Percentiles rank a stretch among this genome's conserved stretches.
Conservation (phyloP, 1,140 invertebrate species). For the Hycleus cichorii region DNA sequence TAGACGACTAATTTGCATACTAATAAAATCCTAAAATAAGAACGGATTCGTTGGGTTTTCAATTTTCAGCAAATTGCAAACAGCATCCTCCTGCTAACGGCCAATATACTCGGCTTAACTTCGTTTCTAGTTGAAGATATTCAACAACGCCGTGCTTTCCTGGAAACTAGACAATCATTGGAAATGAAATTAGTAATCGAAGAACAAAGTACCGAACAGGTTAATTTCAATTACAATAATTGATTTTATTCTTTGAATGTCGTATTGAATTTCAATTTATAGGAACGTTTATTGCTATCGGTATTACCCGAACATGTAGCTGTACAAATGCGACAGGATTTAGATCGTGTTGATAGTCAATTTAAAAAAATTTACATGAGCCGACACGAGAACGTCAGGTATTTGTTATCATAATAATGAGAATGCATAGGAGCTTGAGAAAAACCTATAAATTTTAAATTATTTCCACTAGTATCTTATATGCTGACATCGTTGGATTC, state of each 20-base stretch:
- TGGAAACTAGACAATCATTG: slow-evolving; percentile 85
- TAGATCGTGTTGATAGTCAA: slow-evolving; percentile 80
- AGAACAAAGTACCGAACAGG: slow-evolving; percentile 87
- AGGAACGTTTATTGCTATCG: slow-evolving; percentile 84
- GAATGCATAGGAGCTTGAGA: not conserved
- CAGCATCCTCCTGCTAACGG: slow-evolving; percentile 59
- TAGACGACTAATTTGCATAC: too few species aligned
- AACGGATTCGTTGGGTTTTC: too few species aligned
- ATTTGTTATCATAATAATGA: slow-evolving; percentile 23
- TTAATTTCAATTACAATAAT: slow-evolving; percentile 32
- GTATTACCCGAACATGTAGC: slow-evolving; percentile 93
- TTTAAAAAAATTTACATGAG: slow-evolving; percentile 98
- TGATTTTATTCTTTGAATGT: not conserved
- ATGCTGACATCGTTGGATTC: slow-evolving; percentile 89
- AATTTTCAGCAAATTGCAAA: slow-evolving; percentile 60
- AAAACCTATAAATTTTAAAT: not conserved
- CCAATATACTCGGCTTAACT: slow-evolving; percentile 65
- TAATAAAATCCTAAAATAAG: too few species aligned
- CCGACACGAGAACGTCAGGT: slow-evolving; percentile 93
- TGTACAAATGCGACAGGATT: slow-evolving; percentile 86
- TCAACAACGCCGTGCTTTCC: slow-evolving; percentile 79
- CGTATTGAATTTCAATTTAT: slow-evolving; percentile 32
- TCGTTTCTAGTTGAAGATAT: slow-evolving; percentile 77
- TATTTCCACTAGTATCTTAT: slow-evolving; percentile 62
- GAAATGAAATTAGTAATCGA: slow-evolving; percentile 88